Evolutionary conservation across 2,888 invertebrate species (phyloP).

Genomic region (Cylloceria caligata): DNA sequence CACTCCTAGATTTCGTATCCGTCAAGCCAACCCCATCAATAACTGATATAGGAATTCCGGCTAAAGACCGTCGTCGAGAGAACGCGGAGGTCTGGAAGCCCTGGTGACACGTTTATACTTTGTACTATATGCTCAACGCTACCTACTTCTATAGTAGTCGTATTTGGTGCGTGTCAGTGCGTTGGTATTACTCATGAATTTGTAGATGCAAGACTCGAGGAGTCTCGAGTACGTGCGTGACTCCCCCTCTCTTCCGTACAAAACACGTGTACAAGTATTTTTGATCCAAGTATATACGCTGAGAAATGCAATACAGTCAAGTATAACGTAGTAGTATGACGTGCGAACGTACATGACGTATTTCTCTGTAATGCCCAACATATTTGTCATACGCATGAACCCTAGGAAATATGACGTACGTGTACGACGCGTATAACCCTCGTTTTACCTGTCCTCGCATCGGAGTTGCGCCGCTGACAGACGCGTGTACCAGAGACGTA

Average conservation of each 20-base stretch:
- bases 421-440: slow-evolving; percentile 3
- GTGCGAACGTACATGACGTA: slow-evolving; percentile 8
- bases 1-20: slow-evolving; percentile 62
- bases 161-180: slow-evolving; percentile 45
- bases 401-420: slow-evolving; percentile 22
- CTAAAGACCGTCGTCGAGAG: slow-evolving; percentile 70
- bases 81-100: slow-evolving; percentile 68
- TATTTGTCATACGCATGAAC: slow-evolving; percentile 16
- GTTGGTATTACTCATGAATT: slow-evolving; percentile 48
- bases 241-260: neutral
- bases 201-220: slow-evolving; percentile 23
- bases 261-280: neutral
- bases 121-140: neutral
- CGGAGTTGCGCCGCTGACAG: slow-evolving; percentile 50
- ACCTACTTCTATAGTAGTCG: slow-evolving; percentile 47
- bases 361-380: neutral
- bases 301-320: slow-evolving; percentile 1
- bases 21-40: slow-evolving; percentile 77
- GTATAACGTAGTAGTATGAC: slow-evolving; percentile 3
- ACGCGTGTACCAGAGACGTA: slow-evolving; percentile 50
- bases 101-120: slow-evolving; percentile 75
- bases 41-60: slow-evolving; percentile 80
- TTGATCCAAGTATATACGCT: neutral
- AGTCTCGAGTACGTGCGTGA: slow-evolving; percentile 55
- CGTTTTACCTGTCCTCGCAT: slow-evolving; percentile 38